Conservation (phyloP, 2,113 vertebrate genomes). For the Piliocolobus tephrosceles region DNA sequence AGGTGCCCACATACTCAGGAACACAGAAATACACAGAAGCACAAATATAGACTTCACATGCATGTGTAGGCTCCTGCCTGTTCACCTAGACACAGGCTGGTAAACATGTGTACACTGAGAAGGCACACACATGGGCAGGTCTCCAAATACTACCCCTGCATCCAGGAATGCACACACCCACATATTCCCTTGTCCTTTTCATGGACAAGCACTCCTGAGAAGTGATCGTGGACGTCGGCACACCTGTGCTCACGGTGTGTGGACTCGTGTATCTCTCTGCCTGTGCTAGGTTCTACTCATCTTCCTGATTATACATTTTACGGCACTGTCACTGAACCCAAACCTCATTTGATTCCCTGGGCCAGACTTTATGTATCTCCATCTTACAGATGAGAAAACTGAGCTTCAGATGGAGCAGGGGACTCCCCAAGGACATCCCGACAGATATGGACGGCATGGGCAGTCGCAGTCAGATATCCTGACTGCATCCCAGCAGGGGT, state of each 20-base stretch:
- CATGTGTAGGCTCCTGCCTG: neutral
- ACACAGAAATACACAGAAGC: neutral
- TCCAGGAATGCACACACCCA: fast-evolving
- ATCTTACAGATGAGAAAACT: neutral
- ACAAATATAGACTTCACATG: fast-evolving
- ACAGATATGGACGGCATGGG: neutral
- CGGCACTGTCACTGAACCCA: fast-evolving
- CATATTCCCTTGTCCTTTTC: no score
- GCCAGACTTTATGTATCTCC: neutral
- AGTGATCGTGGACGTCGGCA: fast-evolving
- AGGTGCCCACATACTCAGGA: neutral
- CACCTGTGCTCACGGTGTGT: fast-evolving
- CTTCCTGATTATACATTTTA: fast-evolving
- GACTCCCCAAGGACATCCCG: fast-evolving
- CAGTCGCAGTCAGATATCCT: fast-evolving
- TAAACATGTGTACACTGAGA: fast-evolving
- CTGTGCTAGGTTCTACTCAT: fast-evolving
- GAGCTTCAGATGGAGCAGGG: neutral
- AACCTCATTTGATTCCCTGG: neutral
- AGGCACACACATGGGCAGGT: neutral
- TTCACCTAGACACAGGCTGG: neutral
- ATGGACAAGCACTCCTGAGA: neutral
- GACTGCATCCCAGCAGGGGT: fast-evolving
- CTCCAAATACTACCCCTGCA: neutral
- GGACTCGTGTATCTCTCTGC: fast-evolving